Evolutionary conservation across 2,797 vertebrate genomes (phyloP), one percentile per base, ranked within the genome.

Genomic region (Sebastes cheni): DNA sequence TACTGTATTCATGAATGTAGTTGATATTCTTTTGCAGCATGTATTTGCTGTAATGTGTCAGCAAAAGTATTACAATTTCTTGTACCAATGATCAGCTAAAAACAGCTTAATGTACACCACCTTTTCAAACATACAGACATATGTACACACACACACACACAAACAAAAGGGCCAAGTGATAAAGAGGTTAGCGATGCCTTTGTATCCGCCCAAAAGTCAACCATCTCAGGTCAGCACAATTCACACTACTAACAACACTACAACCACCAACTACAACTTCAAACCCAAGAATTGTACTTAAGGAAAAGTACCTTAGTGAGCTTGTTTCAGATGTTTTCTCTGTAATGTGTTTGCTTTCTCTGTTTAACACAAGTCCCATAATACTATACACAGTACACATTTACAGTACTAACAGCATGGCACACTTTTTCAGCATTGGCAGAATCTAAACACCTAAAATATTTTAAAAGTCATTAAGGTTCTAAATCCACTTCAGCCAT

Each of bases 1-100:
- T 91, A 39, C 62, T 42, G 62, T 65, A 86, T 88, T 88, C 67
- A 89, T 94, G 94, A 95, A 94, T 95, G 93, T 95, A 93, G 87
- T 85, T 89, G 72, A 82, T 90, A 71, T 93, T 89, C 34, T 82
- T 93, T 91, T 92, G 79, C 88, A 88, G 86, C 87, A 83, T 80
- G 34, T 80, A 64, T 80, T 79, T 83, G 84, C 88, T 91, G 88
- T 75, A 61, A 83, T 66, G 61, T 89, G 81, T 90, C 82, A 84
- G 80, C 82, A 89, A 81, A 88, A 52, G 54, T 87, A 55, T 32
- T 77, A 81, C 52, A 64, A 70, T 80, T 81, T 86, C 3, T 86
- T 72, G 56, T 76, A 88, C 87, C 84, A 72, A 86, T 86, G 79
- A 87, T 91, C 75, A 81, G 65, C 65, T 75, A 55, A 77, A 77